Evolutionary conservation across 2,797 vertebrate species (phyloP).

Genomic region (Brachymystax lenok): DNA sequence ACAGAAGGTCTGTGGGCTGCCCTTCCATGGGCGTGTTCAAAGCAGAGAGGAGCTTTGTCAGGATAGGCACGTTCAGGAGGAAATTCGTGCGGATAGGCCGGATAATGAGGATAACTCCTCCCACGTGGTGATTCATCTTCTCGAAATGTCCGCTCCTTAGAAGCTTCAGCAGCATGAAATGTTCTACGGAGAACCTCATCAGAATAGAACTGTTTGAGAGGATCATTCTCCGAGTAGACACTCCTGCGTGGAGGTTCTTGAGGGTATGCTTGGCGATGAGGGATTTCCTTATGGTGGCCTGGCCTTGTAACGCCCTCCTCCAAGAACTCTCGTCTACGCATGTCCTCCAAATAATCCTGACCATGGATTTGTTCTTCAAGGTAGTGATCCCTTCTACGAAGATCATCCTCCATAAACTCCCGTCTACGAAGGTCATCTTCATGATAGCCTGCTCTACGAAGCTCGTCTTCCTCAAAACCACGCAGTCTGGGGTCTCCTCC

Average conservation of each 20-base stretch:
- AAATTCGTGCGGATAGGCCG: constrained; percentile 17
- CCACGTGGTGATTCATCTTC: background rate
- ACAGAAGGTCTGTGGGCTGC: background rate
- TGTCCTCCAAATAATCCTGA: constrained; percentile 31
- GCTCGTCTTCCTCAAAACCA: constrained; percentile 21
- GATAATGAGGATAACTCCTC: background rate
- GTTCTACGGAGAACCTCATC: constrained; percentile 42
- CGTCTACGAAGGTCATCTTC: constrained; percentile 26
- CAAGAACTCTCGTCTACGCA: constrained; percentile 11
- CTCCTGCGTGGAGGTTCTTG: constrained; percentile 33
- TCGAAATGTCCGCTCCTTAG: constrained; percentile 1
- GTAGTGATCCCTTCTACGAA: constrained; percentile 18
- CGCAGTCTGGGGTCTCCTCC: background rate
- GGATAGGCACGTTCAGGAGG: constrained; percentile 14
- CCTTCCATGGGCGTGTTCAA: constrained; percentile 18
- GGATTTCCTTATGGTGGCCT: constrained; percentile 27
- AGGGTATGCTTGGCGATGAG: constrained; percentile 9
- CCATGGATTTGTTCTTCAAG: background rate
- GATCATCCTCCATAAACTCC: constrained; percentile 24
- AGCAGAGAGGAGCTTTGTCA: constrained; percentile 11
- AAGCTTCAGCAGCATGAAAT: background rate
- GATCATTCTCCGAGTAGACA: constrained; percentile 43
- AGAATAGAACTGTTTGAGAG: constrained; percentile 52
- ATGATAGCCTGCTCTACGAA: constrained; percentile 6
- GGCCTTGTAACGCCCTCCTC: constrained; percentile 11